Evolutionary conservation across 2,888 invertebrate species (phyloP).

Genomic region (Cosmia trapezina): DNA sequence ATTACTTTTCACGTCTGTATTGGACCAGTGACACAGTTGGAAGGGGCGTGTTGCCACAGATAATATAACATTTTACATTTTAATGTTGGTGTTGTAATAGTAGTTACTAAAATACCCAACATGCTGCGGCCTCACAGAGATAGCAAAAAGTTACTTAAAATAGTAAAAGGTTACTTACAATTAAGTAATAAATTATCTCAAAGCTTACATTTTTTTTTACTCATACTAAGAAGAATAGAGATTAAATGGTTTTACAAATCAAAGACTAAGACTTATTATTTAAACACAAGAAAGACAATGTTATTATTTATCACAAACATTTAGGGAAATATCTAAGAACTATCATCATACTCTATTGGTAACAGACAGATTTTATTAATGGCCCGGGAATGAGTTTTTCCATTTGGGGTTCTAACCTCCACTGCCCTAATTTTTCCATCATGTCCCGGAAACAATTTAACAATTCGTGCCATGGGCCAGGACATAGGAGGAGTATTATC

Average conservation of each 20-base stretch:
- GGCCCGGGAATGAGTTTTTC: not conserved
- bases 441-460: not conserved
- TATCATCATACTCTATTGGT: not conserved
- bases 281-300: too few species aligned
- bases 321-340: not conserved
- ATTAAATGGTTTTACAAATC: too few species aligned
- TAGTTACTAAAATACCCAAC: not conserved
- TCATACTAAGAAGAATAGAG: too few species aligned
- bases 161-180: too few species aligned
- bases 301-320: not conserved
- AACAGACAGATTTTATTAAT: conserved; percentile 1
- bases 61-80: not conserved
- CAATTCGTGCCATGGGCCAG: too few species aligned
- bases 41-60: not conserved
- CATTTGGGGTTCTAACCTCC: not conserved
- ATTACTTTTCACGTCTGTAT: too few species aligned
- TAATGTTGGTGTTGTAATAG: not conserved
- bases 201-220: too few species aligned
- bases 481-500: too few species aligned
- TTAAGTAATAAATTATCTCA: too few species aligned
- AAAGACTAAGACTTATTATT: too few species aligned
- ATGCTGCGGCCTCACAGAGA: too few species aligned
- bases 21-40: not conserved
- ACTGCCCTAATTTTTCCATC: not conserved
- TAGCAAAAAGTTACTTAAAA: too few species aligned